Conservation (phyloP, 2,797 vertebrate genomes). For the Alosa sapidissima region DNA sequence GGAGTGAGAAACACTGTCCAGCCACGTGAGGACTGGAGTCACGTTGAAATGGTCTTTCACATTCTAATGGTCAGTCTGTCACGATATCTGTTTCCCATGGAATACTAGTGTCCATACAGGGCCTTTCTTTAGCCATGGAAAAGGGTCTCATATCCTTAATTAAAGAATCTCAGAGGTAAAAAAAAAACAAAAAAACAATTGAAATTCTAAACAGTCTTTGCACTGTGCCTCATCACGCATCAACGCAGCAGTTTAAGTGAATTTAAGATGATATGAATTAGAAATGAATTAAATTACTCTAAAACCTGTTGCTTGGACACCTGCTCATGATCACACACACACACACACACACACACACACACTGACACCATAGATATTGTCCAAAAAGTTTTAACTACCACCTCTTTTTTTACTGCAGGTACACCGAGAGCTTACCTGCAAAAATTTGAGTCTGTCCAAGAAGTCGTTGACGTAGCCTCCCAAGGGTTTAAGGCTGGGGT, state of each 20-base stretch:
- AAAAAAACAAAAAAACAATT: neutral
- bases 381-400: neutral
- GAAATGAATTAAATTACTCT: neutral
- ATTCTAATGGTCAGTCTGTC: neutral
- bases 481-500: slow-evolving; percentile 88
- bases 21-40: neutral
- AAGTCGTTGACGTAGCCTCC: slow-evolving; percentile 88
- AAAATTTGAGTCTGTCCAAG: slow-evolving; percentile 80
- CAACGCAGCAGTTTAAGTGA: too few species aligned
- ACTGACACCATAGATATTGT: neutral
- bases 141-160: neutral
- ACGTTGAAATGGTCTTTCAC: neutral
- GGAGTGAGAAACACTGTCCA: neutral
- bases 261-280: neutral
- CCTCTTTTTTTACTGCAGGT: neutral
- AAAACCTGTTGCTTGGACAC: neutral
- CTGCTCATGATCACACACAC: neutral
- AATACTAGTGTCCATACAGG: neutral
- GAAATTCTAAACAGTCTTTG: neutral
- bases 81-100: neutral
- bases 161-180: neutral
- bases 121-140: neutral
- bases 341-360: neutral
- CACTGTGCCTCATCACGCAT: neutral
- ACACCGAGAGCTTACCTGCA: slow-evolving; percentile 72